These are phyloP conservation scores for Crypturellus undulatus DNA, from an alignment of 2,113 vertebrate genomes.

Conservation along the genomic window DNA sequence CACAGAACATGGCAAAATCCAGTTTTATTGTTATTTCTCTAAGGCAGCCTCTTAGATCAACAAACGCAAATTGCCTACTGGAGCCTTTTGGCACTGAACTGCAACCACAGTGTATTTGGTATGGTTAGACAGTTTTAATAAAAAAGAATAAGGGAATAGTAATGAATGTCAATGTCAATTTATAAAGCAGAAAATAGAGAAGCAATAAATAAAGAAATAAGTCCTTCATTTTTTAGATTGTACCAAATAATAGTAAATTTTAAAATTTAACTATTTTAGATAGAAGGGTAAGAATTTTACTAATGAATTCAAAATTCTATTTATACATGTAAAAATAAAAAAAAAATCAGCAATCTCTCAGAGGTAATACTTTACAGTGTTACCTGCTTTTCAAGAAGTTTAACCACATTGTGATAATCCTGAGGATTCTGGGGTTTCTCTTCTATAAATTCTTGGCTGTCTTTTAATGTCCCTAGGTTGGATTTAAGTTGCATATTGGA, in stretches of 20 bases:
- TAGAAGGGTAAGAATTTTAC: neutral
- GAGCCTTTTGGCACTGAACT: neutral
- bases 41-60: neutral
- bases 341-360: neutral
- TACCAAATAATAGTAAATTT: neutral
- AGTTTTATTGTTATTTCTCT: neutral
- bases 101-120: neutral
- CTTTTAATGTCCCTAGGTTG: constrained; percentile 77
- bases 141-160: neutral
- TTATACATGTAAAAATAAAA: neutral
- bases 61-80: neutral
- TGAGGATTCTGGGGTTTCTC: constrained; percentile 62
- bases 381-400: constrained; percentile 89
- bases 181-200: neutral
- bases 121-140: neutral
- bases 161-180: neutral
- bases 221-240: neutral
- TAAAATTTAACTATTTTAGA: neutral
- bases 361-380: neutral
- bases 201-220: neutral
- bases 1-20: neutral
- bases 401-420: constrained; percentile 80
- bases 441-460: constrained; percentile 74
- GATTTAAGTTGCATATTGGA: constrained; percentile 77
- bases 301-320: neutral